Conservation (phyloP, 2,888 invertebrate genomes). For the Rutpela maculata region DNA sequence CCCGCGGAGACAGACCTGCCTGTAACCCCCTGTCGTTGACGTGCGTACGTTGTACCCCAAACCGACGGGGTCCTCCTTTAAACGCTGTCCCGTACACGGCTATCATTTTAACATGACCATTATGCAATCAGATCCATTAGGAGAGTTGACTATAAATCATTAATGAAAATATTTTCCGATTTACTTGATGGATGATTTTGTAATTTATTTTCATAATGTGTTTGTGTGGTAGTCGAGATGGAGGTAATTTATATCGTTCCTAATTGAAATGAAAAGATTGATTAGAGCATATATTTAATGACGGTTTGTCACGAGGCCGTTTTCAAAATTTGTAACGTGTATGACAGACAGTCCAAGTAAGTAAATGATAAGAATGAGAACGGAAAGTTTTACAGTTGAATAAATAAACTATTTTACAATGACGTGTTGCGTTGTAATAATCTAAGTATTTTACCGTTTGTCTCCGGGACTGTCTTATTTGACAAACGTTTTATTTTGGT, state of each 20-base stretch:
- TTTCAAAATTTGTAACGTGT: constrained; percentile 16
- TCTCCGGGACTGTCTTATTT: too few species aligned
- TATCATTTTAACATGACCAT: constrained; percentile 35
- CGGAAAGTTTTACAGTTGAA: background rate
- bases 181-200: constrained; percentile 40
- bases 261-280: constrained; percentile 39
- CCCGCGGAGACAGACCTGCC: constrained; percentile 66
- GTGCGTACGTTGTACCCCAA: constrained; percentile 61
- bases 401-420: background rate
- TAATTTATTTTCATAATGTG: constrained; percentile 34
- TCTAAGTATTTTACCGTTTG: background rate
- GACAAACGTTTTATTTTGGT: too few species aligned
- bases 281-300: constrained; percentile 28
- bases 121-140: constrained; percentile 40
- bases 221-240: constrained; percentile 32
- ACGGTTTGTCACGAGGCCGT: background rate
- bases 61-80: constrained; percentile 43
- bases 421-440: background rate
- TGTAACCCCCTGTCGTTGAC: constrained; percentile 59
- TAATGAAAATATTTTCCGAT: constrained; percentile 25
- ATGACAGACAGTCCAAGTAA: constrained; percentile 24
- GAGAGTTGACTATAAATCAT: constrained; percentile 29
- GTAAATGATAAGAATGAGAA: background rate
- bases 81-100: constrained; percentile 19
- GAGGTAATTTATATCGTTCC: constrained; percentile 39